phyloP scores from a whole-genome alignment of 37 sponge, comb jelly and placozoan genomes.

The Beroe ovata region DNA sequence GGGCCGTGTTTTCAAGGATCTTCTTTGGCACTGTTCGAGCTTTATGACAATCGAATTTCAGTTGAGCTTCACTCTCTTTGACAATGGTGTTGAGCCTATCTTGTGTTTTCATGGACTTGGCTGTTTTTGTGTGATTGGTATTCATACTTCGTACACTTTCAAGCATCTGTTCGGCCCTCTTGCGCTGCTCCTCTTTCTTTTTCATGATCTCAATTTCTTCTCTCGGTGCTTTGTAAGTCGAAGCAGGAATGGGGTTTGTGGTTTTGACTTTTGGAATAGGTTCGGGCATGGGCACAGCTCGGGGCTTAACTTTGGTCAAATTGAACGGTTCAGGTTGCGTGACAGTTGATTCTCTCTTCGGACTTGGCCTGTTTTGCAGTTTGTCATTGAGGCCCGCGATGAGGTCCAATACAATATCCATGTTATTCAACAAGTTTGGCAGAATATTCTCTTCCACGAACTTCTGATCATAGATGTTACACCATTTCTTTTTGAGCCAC shows the following conservation, averaged over 20 bases:
- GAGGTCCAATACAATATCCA: not conserved
- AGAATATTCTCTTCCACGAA: slow-evolving; percentile 48
- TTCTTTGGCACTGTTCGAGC: slow-evolving; percentile 48
- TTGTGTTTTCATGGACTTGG: slow-evolving; percentile 47
- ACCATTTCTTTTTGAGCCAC: slow-evolving; percentile 63
- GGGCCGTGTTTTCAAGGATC: slow-evolving; percentile 69
- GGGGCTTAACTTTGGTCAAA: slow-evolving; percentile 82
- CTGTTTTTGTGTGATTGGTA: slow-evolving; percentile 45
- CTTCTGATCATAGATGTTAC: slow-evolving; percentile 54
- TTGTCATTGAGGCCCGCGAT: slow-evolving; percentile 33
- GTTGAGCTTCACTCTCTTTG: slow-evolving; percentile 56
- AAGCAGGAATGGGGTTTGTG: slow-evolving; percentile 63
- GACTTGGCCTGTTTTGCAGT: slow-evolving; percentile 29
- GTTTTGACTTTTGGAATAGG: slow-evolving; percentile 58
- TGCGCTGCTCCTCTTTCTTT: slow-evolving; percentile 51
- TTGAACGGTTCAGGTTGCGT: slow-evolving; percentile 81
- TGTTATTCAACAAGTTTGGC: slow-evolving; percentile 31
- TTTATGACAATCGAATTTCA: slow-evolving; percentile 50
- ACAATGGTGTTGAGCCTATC: slow-evolving; percentile 41
- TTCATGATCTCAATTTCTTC: slow-evolving; percentile 52
- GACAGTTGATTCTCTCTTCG: not conserved
- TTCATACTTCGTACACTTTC: slow-evolving; percentile 28
- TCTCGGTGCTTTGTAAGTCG: slow-evolving; percentile 61
- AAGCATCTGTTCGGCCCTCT: slow-evolving; percentile 39
- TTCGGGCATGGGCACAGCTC: slow-evolving; percentile 78